A percentile compares a stretch with the other conserved stretches of the same genome.
phyloP scores from a whole-genome alignment of 2,113 vertebrate genomes.

The Oncorhynchus nerka region DNA sequence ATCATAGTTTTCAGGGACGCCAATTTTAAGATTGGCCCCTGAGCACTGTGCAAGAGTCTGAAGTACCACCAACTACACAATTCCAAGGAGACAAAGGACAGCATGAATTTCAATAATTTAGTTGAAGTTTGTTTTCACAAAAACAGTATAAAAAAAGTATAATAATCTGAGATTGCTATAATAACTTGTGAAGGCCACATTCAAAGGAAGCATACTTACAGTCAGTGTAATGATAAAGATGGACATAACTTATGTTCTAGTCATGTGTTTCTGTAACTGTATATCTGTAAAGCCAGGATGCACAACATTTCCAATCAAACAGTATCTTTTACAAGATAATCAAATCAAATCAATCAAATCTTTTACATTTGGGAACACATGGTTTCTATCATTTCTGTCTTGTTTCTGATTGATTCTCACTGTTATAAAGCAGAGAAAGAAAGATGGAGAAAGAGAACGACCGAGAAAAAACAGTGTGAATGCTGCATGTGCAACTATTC shows the following conservation, averaged over 20 bases:
- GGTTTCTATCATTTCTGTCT: slow-evolving; percentile 4
- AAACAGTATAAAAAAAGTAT: not conserved
- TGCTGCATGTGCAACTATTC: not conserved
- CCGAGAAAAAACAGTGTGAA: not conserved
- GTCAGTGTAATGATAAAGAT: slow-evolving; percentile 32
- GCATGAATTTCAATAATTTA: not conserved
- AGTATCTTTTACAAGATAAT: not conserved
- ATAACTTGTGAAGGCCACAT: not conserved
- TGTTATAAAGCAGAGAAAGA: slow-evolving; percentile 1
- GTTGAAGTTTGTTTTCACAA: not conserved
- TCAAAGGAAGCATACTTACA: slow-evolving; percentile 42
- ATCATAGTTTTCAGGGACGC: slow-evolving; percentile 78
- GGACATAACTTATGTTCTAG: slow-evolving; percentile 16
- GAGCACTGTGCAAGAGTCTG: slow-evolving; percentile 47
- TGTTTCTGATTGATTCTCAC: slow-evolving; percentile 50
- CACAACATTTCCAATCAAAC: slow-evolving; percentile 33
- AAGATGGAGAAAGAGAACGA: not conserved
- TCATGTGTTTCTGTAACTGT: slow-evolving; percentile 47
- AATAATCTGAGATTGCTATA: not conserved
- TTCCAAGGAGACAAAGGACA: slow-evolving; percentile 7
- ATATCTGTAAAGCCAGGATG: not conserved
- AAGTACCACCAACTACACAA: slow-evolving; percentile 53
- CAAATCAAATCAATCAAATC: not conserved
- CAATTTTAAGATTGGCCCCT: slow-evolving; percentile 70
- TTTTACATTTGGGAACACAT: slow-evolving; percentile 11